phyloP scores from a whole-genome alignment of 2,113 vertebrate genomes.

The Pagrus major region DNA sequence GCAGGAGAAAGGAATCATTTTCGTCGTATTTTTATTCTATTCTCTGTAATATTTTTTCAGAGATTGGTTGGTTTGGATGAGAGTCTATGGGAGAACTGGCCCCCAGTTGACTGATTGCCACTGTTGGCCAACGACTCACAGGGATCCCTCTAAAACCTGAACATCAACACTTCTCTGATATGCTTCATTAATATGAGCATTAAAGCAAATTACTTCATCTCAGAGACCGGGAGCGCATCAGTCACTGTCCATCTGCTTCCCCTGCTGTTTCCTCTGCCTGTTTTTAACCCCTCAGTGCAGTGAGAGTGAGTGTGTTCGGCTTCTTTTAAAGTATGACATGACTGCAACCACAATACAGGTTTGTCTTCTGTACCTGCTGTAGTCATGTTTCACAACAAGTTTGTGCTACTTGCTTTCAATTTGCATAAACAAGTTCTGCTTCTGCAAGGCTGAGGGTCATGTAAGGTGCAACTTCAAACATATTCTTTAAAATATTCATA shows the following conservation, averaged over 20 bases:
- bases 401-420: not conserved
- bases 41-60: conserved; percentile 5
- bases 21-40: not conserved
- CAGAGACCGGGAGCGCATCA: conserved; percentile 34
- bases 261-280: conserved; percentile 13
- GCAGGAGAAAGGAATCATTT: not conserved
- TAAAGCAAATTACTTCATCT: conserved; percentile 70
- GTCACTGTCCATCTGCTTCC: conserved; percentile 57
- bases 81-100: conserved; percentile 25
- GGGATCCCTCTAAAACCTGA: conserved; percentile 45
- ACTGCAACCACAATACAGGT: not conserved
- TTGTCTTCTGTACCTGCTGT: not conserved
- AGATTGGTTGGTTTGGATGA: conserved; percentile 1
- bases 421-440: not conserved
- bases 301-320: not conserved
- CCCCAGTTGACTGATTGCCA: conserved; percentile 46
- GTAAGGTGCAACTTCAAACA: not conserved
- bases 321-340: not conserved
- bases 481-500: not conserved
- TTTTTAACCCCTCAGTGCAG: not conserved
- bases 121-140: conserved; percentile 48
- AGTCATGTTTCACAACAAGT: not conserved
- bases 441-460: not conserved
- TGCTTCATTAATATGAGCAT: conserved; percentile 64
- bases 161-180: conserved; percentile 63